Evolutionary conservation across 2,113 vertebrate species (phyloP).

Genomic region (Cyprinodon tularosa): DNA sequence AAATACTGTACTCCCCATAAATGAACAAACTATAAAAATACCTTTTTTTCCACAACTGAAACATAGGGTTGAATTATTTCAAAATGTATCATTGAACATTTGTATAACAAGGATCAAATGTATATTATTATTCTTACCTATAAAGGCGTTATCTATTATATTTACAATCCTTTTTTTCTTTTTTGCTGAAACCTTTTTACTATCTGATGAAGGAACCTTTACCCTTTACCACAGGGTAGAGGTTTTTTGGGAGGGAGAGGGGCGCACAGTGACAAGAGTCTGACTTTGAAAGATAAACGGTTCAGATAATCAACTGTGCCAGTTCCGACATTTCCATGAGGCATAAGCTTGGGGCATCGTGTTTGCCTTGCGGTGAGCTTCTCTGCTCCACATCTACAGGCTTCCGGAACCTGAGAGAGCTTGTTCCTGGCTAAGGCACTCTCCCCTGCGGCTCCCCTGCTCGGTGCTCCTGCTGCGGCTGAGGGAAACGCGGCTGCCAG

Average conservation of each 20-base stretch:
- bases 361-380: conserved; percentile 23
- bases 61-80: neutral
- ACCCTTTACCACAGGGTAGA: too few relatives aligned
- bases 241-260: conserved; percentile 21
- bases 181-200: neutral
- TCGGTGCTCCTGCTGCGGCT: conserved; percentile 26
- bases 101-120: too few relatives aligned
- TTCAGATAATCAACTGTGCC: conserved; percentile 23
- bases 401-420: conserved; percentile 39
- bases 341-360: conserved; percentile 8
- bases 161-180: neutral
- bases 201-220: neutral
- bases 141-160: neutral
- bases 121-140: neutral
- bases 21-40: neutral
- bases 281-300: conserved; percentile 13
- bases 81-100: neutral
- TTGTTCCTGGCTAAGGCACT: conserved; percentile 21
- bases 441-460: conserved; percentile 7
- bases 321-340: conserved; percentile 11
- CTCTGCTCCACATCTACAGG: conserved; percentile 16
- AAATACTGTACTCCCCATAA: neutral
- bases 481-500: conserved; percentile 46
- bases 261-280: conserved; percentile 11
- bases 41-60: neutral